Evolutionary conservation across 2,113 vertebrate species (phyloP).

Genomic region (Apteryx mantelli): DNA sequence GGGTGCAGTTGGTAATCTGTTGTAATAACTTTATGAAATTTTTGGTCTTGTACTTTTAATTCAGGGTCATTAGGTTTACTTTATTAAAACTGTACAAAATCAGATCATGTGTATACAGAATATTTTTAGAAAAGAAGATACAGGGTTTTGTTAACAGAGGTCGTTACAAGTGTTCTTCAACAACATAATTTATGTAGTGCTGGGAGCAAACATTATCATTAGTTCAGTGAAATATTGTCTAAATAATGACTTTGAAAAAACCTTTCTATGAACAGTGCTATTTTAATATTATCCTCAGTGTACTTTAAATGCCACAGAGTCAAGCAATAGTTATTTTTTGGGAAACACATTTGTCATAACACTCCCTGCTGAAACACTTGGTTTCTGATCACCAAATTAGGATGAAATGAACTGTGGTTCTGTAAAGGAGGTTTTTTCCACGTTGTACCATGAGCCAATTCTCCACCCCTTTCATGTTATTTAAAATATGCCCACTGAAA

Average conservation of each 20-base stretch:
- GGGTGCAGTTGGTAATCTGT: background rate
- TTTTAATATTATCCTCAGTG: background rate
- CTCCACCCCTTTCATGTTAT: background rate
- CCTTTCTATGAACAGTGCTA: background rate
- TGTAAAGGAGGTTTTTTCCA: background rate
- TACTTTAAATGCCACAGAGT: background rate
- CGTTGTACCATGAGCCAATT: background rate
- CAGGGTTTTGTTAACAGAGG: background rate
- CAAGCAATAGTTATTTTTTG: background rate
- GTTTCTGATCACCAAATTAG: slow-evolving; percentile 7
- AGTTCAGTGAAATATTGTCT: background rate
- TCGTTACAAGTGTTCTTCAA: background rate
- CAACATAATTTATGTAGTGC: background rate
- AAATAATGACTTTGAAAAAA: background rate
- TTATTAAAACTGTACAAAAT: background rate
- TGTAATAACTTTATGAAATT: background rate
- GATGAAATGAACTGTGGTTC: background rate
- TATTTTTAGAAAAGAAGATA: background rate
- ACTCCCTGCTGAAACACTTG: background rate
- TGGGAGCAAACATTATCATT: background rate
- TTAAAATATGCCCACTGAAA: background rate
- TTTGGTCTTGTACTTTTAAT: background rate
- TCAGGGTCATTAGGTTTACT: background rate
- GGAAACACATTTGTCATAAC: background rate
- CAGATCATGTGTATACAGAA: background rate